Evolutionary conservation across 92 coral and sea anemone genomes (phyloP), one percentile per base, ranked within the genome.

Genomic region (Nematostella vectensis): DNA sequence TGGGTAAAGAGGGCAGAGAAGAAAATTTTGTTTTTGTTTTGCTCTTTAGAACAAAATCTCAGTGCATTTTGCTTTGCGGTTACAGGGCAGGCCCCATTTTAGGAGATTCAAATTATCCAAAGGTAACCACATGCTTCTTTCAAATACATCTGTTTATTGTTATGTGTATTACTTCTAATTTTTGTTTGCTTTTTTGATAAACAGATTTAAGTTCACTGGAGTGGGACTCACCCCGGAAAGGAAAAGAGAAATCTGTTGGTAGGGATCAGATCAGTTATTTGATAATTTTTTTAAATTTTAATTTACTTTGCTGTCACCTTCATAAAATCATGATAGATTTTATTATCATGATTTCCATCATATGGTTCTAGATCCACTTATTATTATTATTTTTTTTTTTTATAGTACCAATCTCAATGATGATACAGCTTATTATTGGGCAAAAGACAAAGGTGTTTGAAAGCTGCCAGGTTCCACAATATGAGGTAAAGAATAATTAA

Each of bases 141-240:
- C 49, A 21, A 24, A 23, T 55, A 0, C 1, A 25, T 2, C 43
- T 28, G 21, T 55, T 43, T 37, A 26, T 1, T n/a, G 30, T 11
- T 1, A 26, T n/a, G n/a, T n/a, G n/a, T n/a, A n/a, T n/a, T n/a
- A n/a, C n/a, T n/a, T n/a, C n/a, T n/a, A n/a, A n/a, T n/a, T n/a
- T n/a, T n/a, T n/a, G n/a, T 33, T 17, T 43, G 15, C 23, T 53
- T 31, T 16, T 11, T 31, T 61, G 50, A 25, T 29, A 11, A 36
- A 58, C 4, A 91, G 98, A 91, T 68, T 53, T 91, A 40, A 69
- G 77, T 30, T 74, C 55, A 20, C 55, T 91, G 45, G 83, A 78
- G 45, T 91, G 98, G 98, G 85, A 83, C 40, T 80, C 91, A 0
- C 91, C 85, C 18, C 71, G 79, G 68, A 91, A 75, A 60, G 77